Evolutionary conservation across 2,797 vertebrate species (phyloP).

Genomic region (Leptatherina wallacei): DNA sequence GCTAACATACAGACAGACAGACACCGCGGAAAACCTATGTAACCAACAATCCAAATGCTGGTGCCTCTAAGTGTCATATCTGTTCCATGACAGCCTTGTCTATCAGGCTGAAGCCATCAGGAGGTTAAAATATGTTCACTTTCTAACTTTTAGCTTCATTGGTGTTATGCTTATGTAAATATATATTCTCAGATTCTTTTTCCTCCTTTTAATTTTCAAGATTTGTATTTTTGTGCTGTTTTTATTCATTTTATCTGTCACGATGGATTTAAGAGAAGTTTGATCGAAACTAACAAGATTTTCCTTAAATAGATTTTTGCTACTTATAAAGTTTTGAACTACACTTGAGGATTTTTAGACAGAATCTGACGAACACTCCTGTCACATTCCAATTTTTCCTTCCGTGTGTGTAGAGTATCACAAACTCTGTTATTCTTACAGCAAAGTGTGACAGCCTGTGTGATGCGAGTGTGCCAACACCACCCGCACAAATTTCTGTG

Average conservation of each 20-base stretch:
- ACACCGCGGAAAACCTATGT: neutral
- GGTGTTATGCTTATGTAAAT: neutral
- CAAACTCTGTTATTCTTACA: slow-evolving; percentile 20
- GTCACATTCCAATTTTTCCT: neutral
- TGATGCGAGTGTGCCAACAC: slow-evolving; percentile 15
- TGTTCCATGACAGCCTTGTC: neutral
- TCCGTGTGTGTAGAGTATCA: neutral
- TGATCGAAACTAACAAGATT: neutral
- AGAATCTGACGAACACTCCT: neutral
- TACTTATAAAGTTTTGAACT: neutral
- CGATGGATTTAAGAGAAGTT: neutral
- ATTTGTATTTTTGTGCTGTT: neutral
- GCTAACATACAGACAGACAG: too few species aligned
- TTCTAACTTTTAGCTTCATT: neutral
- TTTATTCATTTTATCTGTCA: neutral
- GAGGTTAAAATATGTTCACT: neutral
- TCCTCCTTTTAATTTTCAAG: neutral
- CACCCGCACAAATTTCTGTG: slow-evolving; percentile 23
- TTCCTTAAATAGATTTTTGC: neutral
- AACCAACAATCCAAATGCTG: neutral
- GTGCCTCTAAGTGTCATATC: too few species aligned
- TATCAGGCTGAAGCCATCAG: neutral
- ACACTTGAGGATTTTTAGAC: neutral
- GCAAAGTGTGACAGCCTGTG: slow-evolving; percentile 14
- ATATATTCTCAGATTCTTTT: neutral